phyloP scores from a whole-genome alignment of 2,797 vertebrate species.

The Acipenser transmontanus region DNA sequence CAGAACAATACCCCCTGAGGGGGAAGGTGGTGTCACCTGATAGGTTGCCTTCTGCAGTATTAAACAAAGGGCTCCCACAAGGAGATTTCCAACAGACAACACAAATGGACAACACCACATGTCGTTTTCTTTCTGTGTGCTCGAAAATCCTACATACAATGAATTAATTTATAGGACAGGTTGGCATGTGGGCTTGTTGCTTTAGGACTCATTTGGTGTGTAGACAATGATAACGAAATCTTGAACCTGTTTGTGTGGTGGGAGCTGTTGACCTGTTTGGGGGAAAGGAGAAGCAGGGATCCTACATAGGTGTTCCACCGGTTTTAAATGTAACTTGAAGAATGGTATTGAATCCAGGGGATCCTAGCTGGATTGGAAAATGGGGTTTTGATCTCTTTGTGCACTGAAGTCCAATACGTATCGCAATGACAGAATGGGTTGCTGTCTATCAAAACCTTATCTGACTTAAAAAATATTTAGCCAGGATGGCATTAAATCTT shows the following conservation, averaged over 20 bases:
- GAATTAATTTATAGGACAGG: neutral
- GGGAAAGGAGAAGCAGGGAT: neutral
- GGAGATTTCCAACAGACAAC: slow-evolving; percentile 14
- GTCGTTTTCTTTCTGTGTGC: neutral
- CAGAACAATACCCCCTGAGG: slow-evolving; percentile 1
- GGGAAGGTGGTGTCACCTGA: slow-evolving; percentile 37
- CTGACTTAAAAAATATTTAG: neutral
- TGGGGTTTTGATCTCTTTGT: slow-evolving; percentile 5
- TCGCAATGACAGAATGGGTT: neutral
- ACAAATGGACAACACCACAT: neutral
- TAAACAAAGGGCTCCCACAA: slow-evolving; percentile 29
- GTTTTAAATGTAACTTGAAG: neutral
- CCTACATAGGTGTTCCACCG: neutral
- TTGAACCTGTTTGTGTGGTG: neutral
- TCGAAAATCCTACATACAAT: neutral
- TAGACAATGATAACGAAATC: neutral
- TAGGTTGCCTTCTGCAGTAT: slow-evolving; percentile 19
- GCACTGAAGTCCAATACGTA: neutral
- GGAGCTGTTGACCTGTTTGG: neutral
- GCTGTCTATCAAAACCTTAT: neutral
- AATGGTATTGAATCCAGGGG: neutral
- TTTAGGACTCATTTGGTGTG: neutral
- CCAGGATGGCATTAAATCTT: slow-evolving; percentile 28
- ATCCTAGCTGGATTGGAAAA: neutral
- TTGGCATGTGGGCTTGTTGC: neutral